Conservation (phyloP, 2,888 invertebrate genomes). For the Clusia tigrina region DNA sequence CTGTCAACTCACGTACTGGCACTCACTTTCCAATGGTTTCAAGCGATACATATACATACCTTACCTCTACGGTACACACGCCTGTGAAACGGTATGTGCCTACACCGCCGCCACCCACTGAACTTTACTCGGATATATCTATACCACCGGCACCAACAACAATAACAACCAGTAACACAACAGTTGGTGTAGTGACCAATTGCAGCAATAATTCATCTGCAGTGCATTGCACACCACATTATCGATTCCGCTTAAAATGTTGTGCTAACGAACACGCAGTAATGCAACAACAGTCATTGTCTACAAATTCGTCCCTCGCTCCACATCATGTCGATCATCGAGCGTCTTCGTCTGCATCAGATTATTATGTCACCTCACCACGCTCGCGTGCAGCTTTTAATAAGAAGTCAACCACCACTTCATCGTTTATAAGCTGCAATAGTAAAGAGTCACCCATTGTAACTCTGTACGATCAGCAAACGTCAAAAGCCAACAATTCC, state of each 20-base stretch:
- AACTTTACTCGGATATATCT: slow-evolving; percentile 47
- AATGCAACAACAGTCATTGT: slow-evolving; percentile 22
- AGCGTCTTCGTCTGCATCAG: slow-evolving; percentile 29
- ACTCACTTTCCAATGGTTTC: slow-evolving; percentile 54
- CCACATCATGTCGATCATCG: slow-evolving; percentile 34
- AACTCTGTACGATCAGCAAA: no score
- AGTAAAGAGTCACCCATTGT: no score
- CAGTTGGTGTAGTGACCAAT: slow-evolving; percentile 16
- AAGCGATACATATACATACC: slow-evolving; percentile 57
- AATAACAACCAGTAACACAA: slow-evolving; percentile 19
- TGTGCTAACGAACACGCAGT: slow-evolving; percentile 43
- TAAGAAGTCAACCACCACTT: no score
- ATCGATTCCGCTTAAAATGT: slow-evolving; percentile 60
- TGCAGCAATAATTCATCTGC: no score
- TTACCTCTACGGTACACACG: slow-evolving; percentile 63
- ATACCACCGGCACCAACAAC: slow-evolving; percentile 23
- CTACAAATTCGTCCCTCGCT: slow-evolving; percentile 26
- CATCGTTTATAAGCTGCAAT: no score
- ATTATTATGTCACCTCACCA: slow-evolving; percentile 53
- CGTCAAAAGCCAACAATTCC: neutral
- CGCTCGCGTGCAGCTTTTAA: slow-evolving; percentile 41
- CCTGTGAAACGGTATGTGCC: slow-evolving; percentile 64
- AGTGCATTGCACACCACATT: slow-evolving; percentile 34
- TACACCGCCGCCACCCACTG: slow-evolving; percentile 60
- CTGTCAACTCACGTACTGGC: no score